Conservation (phyloP, 2,797 vertebrate species). For the Sebastes nivosus region DNA sequence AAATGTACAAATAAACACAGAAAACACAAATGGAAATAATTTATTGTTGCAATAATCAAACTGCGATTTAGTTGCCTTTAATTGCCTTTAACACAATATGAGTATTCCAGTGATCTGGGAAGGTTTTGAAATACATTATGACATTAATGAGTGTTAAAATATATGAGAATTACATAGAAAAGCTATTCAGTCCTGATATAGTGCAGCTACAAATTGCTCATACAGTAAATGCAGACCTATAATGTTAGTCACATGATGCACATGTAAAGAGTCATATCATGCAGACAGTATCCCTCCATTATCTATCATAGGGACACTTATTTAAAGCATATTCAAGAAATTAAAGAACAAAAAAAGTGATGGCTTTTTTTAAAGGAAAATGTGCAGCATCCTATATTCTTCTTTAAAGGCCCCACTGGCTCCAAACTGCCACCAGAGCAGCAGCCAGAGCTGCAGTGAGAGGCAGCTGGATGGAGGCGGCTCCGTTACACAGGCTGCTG, state of each 20-base stretch:
- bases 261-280: neutral
- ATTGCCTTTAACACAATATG: neutral
- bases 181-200: neutral
- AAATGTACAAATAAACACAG: neutral
- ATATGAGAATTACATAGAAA: neutral
- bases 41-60: neutral
- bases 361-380: neutral
- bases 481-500: constrained; percentile 25
- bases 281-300: neutral
- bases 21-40: neutral
- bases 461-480: neutral
- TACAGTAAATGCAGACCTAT: neutral
- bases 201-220: too few species aligned
- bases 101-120: neutral
- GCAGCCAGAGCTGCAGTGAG: constrained; percentile 16
- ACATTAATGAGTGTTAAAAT: neutral
- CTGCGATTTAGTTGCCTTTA: neutral
- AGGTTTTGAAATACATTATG: neutral
- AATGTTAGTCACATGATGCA: neutral
- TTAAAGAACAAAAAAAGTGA: neutral
- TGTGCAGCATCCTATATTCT: neutral
- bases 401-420: constrained; percentile 19
- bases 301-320: neutral
- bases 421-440: constrained; percentile 28
- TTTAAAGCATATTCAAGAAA: neutral